Conservation (phyloP, 2,113 vertebrate species). For the Leucopternis melanops region DNA sequence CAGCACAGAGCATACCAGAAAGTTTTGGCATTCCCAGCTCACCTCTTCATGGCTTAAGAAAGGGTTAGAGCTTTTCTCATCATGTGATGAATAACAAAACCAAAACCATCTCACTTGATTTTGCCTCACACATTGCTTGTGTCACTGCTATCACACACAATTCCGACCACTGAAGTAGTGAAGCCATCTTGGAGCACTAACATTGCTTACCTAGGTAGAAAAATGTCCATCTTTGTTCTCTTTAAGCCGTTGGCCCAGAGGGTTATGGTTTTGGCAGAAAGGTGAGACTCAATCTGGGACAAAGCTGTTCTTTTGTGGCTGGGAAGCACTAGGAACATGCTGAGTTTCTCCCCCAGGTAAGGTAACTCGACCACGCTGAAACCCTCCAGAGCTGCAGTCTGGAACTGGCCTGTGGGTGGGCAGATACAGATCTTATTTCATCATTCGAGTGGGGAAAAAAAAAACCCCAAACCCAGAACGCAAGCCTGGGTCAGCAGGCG, state of each 20-base stretch:
- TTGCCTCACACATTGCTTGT: background rate
- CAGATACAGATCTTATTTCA: background rate
- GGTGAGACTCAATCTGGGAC: constrained; percentile 73
- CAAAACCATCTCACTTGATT: background rate
- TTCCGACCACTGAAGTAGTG: background rate
- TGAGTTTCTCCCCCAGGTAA: constrained; percentile 75
- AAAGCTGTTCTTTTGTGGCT: constrained; percentile 73
- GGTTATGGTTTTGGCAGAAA: constrained; percentile 74
- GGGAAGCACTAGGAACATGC: constrained; percentile 83
- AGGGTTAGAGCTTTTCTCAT: background rate
- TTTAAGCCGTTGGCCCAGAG: constrained; percentile 78
- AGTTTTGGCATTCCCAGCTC: background rate
- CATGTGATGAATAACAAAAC: background rate
- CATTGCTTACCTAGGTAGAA: constrained; percentile 82
- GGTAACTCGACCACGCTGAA: constrained; percentile 81
- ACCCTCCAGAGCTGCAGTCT: constrained; percentile 68
- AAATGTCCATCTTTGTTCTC: constrained; percentile 83
- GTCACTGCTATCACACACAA: background rate
- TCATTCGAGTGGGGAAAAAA: background rate
- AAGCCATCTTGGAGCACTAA: background rate
- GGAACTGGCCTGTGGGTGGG: constrained; percentile 80
- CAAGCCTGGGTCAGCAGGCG: background rate
- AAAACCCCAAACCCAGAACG: accelerated
- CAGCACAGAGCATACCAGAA: background rate
- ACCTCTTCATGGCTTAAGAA: background rate